phyloP scores from a whole-genome alignment of 2,797 vertebrate genomes.

The Ptychobarbus kaznakovi region DNA sequence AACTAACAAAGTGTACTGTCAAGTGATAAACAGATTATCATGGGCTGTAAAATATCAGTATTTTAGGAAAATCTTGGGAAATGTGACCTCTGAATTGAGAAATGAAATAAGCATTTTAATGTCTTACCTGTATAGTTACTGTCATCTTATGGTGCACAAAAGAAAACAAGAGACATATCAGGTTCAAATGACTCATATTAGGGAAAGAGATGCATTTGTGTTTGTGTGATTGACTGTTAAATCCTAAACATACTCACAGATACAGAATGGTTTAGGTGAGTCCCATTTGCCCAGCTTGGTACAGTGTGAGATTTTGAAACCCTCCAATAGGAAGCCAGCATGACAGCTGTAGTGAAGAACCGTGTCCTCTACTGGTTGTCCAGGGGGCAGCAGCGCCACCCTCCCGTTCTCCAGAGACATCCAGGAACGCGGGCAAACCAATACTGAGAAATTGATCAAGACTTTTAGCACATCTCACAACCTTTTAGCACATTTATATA shows the following conservation, averaged over 20 bases:
- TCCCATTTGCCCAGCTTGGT: slow-evolving; percentile 92
- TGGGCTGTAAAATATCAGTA: neutral
- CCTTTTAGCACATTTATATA: neutral
- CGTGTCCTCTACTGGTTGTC: slow-evolving; percentile 87
- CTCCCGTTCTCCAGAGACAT: slow-evolving; percentile 90
- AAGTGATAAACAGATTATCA: neutral
- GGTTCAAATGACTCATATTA: neutral
- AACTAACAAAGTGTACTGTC: neutral
- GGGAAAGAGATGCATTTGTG: neutral
- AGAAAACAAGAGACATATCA: neutral
- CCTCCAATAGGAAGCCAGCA: slow-evolving; percentile 87
- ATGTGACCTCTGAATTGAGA: neutral
- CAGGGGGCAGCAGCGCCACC: slow-evolving; percentile 77
- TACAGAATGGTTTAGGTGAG: slow-evolving; percentile 87
- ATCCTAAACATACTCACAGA: slow-evolving; percentile 80
- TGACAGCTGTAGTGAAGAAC: slow-evolving; percentile 88
- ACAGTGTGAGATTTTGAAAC: slow-evolving; percentile 86
- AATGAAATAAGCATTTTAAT: neutral
- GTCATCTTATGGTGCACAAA: slow-evolving; percentile 71
- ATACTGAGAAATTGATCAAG: slow-evolving; percentile 73
- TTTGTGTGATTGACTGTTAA: neutral
- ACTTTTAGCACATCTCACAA: slow-evolving; percentile 33
- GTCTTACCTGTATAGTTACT: slow-evolving; percentile 80
- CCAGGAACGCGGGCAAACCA: slow-evolving; percentile 87
- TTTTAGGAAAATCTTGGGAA: neutral